Percentiles rank a stretch among this genome's conserved stretches.
Conservation (phyloP, 2,888 invertebrate genomes). For the Neelides folsomi region DNA sequence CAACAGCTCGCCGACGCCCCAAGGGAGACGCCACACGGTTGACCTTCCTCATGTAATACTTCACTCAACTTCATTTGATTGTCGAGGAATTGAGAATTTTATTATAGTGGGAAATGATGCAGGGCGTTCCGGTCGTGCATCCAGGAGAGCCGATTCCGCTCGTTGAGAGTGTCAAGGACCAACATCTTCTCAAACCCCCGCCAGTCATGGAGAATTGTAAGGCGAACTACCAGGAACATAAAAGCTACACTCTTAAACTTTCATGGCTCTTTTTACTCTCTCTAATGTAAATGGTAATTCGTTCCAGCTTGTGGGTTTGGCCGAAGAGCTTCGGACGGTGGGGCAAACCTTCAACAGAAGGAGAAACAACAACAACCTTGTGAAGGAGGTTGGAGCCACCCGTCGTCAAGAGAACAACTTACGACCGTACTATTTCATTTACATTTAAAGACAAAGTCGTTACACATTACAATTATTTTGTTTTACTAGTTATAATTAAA, state of each 20-base stretch:
- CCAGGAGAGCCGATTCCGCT: conserved; percentile 27
- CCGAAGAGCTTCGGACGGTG: conserved; percentile 86
- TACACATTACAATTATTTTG: not conserved
- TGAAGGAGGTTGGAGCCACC: conserved; percentile 34
- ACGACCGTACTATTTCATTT: conserved; percentile 22
- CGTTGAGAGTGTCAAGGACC: conserved; percentile 64
- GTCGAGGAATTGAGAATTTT: not conserved
- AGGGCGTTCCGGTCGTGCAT: conserved; percentile 30
- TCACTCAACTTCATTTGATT: not conserved
- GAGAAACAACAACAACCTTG: conserved; percentile 28
- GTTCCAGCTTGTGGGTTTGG: conserved; percentile 59
- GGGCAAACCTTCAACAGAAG: conserved; percentile 64
- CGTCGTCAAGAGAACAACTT: conserved; percentile 32
- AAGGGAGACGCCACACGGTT: conserved; percentile 32
- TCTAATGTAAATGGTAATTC: not conserved
- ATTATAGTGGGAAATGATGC: not conserved
- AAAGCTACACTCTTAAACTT: not conserved
- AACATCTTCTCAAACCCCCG: conserved; percentile 85
- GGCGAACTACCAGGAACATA: conserved; percentile 32
- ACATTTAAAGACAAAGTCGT: not conserved
- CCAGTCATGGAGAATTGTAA: conserved; percentile 64
- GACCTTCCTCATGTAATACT: conserved; percentile 30
- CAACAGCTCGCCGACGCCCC: conserved; percentile 26
- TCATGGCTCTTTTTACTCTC: too few species aligned
- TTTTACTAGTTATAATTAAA: not conserved